Evolutionary conservation across 1,140 invertebrate species (phyloP).

Genomic region (Orius insidiosus): DNA sequence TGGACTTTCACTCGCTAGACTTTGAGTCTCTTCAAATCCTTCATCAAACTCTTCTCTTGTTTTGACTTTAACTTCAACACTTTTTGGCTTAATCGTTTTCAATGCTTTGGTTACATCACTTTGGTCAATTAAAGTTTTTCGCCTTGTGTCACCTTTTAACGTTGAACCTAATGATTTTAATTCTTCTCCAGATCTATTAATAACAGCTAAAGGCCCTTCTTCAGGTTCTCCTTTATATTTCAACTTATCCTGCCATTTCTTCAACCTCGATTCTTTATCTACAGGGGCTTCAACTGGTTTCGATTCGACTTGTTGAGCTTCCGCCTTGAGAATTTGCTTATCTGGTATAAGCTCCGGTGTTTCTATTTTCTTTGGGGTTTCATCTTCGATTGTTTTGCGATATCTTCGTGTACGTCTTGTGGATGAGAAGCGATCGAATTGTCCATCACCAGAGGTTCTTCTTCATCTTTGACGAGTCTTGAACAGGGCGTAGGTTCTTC

Average conservation of each 20-base stretch:
- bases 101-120: constrained; percentile 15
- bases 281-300: constrained; percentile 26
- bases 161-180: constrained; percentile 25
- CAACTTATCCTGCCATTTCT: constrained; percentile 43
- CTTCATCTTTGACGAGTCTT: constrained; percentile 19
- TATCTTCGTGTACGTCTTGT: constrained; percentile 64
- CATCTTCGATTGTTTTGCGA: constrained; percentile 46
- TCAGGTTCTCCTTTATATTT: constrained; percentile 23
- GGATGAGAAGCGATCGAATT: constrained; percentile 70
- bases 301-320: constrained; percentile 27
- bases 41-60: constrained; percentile 69
- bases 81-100: constrained; percentile 7
- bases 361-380: constrained; percentile 26
- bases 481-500: constrained; percentile 3
- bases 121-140: constrained; percentile 18
- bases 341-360: constrained; percentile 32
- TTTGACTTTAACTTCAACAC: constrained; percentile 23
- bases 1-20: constrained; percentile 62
- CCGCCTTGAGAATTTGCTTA: constrained; percentile 31
- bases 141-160: constrained; percentile 9
- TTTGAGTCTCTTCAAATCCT: constrained; percentile 78
- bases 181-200: constrained; percentile 28
- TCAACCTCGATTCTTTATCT: constrained; percentile 40
- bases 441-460: constrained; percentile 32
- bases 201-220: constrained; percentile 26